Percentiles rank a stretch among this genome's conserved stretches.
These are phyloP conservation scores for Sebastes minor DNA, from an alignment of 2,797 vertebrate species.

Conservation along the genomic window DNA sequence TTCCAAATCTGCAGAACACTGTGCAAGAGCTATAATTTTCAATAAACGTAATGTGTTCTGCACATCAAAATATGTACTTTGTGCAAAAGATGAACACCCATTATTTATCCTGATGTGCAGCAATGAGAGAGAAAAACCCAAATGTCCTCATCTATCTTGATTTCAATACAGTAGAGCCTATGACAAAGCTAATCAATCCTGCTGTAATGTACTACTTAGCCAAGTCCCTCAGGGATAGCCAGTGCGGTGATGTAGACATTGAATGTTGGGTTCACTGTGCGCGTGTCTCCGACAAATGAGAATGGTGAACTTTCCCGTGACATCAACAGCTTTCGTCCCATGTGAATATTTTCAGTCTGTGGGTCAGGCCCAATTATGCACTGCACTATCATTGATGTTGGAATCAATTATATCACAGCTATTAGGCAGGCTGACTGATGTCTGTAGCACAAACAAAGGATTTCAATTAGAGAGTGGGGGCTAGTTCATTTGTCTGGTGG, in stretches of 20 bases:
- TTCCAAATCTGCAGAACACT: slow-evolving; percentile 23
- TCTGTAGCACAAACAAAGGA: slow-evolving; percentile 81
- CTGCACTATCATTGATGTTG: slow-evolving; percentile 73
- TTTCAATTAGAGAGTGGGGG: slow-evolving; percentile 77
- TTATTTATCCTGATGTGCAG: slow-evolving; percentile 11
- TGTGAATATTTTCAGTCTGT: slow-evolving; percentile 64
- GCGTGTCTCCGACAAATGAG: slow-evolving; percentile 71
- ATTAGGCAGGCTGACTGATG: slow-evolving; percentile 79
- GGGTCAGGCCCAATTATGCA: slow-evolving; percentile 78
- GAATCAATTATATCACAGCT: slow-evolving; percentile 82
- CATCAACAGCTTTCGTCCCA: slow-evolving; percentile 70
- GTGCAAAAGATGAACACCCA: not conserved
- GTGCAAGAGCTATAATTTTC: not conserved
- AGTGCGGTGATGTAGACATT: slow-evolving; percentile 44
- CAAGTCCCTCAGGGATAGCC: slow-evolving; percentile 45
- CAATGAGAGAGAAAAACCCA: slow-evolving; percentile 38
- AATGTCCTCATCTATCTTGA: slow-evolving; percentile 60
- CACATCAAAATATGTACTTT: slow-evolving; percentile 4
- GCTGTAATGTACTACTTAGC: slow-evolving; percentile 69
- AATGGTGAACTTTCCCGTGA: slow-evolving; percentile 68
- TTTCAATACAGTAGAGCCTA: slow-evolving; percentile 53
- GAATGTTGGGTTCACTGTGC: slow-evolving; percentile 48
- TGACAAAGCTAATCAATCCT: slow-evolving; percentile 67
- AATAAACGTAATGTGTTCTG: not conserved
- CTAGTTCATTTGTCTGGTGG: slow-evolving; percentile 77